Evolutionary conservation across 1,140 invertebrate genomes (phyloP), one percentile per base, ranked within the genome.

Genomic region (Drosophila orena): DNA sequence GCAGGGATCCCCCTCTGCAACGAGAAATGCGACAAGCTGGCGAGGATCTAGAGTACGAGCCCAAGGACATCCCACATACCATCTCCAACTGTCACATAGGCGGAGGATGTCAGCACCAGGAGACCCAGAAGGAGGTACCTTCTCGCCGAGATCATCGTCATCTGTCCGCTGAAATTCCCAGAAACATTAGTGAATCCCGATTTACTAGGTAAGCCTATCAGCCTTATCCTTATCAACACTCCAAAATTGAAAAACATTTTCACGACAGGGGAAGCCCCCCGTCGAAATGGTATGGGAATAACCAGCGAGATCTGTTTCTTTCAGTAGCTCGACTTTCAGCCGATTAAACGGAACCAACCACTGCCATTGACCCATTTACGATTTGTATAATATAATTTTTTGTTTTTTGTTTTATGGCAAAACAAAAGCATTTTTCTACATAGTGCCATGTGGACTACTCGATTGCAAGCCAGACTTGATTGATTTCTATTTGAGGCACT

Each of bases 1-100:
- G 37, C 85, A 90, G 0, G 38, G 5, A 14, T 90, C 85, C 24
- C 85, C 85, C 12, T 79, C 85, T 89, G 55, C 6, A 60, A 59
- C 5, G 8, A 30, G 8, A 27, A 35, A 11, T 3, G 22, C 3
- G 20, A 1, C 5, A 17, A 24, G 24, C 11, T 17, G 15, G 12
- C 10, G 15, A 30, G 8, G 46, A 43, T 17, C 12, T 30, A 11
- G n/a, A 10, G 30, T 4, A 8, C 15, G 7, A n/a, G 1, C 15
- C 7, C 3, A 4, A 8, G 3, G 17, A 3, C n/a, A 8, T 2
- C 4, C 38, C 14, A 64, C 60, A 35, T 20, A 64, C 60, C 60
- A 44, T 64, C 60, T 0, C 38, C 60, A 11, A 27, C 24, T 2
- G 38, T 12, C 5, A 27, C 1, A n/a, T 27, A 12, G n/a, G 10